These are phyloP conservation scores for Drosophila pseudotalamancana DNA, from an alignment of 2,888 invertebrate genomes.

Conservation along the genomic window DNA sequence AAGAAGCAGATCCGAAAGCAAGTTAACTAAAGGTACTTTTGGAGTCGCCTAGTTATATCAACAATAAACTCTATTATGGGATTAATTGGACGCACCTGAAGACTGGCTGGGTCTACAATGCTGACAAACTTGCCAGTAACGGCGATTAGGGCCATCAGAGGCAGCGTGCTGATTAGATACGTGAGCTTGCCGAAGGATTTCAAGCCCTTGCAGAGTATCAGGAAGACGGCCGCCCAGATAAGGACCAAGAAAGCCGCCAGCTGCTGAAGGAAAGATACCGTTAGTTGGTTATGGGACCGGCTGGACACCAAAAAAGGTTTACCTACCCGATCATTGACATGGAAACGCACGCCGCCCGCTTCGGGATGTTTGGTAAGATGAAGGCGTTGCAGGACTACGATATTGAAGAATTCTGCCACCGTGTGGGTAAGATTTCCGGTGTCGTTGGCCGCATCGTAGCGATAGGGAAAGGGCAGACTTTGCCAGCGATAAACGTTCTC, in stretches of 20 bases:
- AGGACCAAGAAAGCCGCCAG: slow-evolving; percentile 95
- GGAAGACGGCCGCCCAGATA: slow-evolving; percentile 95
- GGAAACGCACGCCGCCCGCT: slow-evolving; percentile 78
- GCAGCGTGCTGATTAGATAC: slow-evolving; percentile 91
- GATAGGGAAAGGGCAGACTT: slow-evolving; percentile 85
- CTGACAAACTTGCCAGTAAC: slow-evolving; percentile 79
- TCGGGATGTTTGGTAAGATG: slow-evolving; percentile 83
- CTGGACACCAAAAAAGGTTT: too few species aligned
- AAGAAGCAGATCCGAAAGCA: slow-evolving; percentile 50
- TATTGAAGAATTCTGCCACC: slow-evolving; percentile 93
- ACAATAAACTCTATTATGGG: too few species aligned
- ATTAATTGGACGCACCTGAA: slow-evolving; percentile 72
- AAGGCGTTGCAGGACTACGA: slow-evolving; percentile 88
- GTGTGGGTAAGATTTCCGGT: slow-evolving; percentile 90
- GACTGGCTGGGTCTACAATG: slow-evolving; percentile 74
- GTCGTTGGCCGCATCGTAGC: slow-evolving; percentile 84
- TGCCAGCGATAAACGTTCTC: slow-evolving; percentile 71
- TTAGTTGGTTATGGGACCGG: slow-evolving; percentile 10
- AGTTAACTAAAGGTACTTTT: not conserved
- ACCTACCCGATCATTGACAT: slow-evolving; percentile 83
- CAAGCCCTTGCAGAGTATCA: slow-evolving; percentile 94
- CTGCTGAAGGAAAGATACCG: slow-evolving; percentile 86
- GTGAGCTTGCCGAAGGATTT: slow-evolving; percentile 86
- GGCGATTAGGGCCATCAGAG: slow-evolving; percentile 88
- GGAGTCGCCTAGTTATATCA: too few species aligned